A percentile compares a stretch with the other conserved stretches of the same genome.
phyloP scores from a whole-genome alignment of 2,888 invertebrate species.

The Philereme transversata region DNA sequence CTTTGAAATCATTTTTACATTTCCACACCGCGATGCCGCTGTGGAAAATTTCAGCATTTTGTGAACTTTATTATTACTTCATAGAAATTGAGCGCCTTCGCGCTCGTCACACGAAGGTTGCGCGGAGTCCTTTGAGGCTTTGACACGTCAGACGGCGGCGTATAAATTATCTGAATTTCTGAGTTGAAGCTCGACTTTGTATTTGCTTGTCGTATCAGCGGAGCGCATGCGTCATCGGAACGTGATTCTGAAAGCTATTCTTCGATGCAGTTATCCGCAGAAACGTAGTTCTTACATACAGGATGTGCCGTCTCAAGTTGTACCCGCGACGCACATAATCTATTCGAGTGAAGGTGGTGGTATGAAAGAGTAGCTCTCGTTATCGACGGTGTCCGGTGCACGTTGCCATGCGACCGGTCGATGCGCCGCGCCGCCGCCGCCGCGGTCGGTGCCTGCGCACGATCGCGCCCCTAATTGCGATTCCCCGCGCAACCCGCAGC shows the following conservation, averaged over 20 bases:
- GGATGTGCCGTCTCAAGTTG: conserved; percentile 19
- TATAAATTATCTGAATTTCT: conserved; percentile 26
- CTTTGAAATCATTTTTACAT: background rate
- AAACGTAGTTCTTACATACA: conserved; percentile 8
- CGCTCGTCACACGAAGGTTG: conserved; percentile 12
- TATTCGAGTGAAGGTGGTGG: conserved; percentile 31
- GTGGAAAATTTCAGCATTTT: conserved; percentile 10
- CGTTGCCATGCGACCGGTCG: conserved; percentile 43
- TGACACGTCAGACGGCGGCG: background rate
- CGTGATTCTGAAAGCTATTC: conserved; percentile 27
- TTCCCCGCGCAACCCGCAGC: conserved; percentile 32
- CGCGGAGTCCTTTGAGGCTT: conserved; percentile 18
- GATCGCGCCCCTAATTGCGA: conserved; percentile 38
- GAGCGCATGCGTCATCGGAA: conserved; percentile 25
- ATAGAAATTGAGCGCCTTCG: background rate
- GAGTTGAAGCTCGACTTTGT: conserved; percentile 5
- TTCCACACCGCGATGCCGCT: conserved; percentile 1
- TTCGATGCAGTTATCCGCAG: conserved; percentile 15
- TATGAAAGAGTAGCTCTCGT: conserved; percentile 41
- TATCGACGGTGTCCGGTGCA: conserved; percentile 45
- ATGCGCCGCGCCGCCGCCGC: conserved; percentile 5
- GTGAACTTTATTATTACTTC: conserved; percentile 11
- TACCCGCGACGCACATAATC: conserved; percentile 22
- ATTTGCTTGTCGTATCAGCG: conserved; percentile 28
- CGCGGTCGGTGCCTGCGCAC: conserved; percentile 18